Base-by-base conservation (phyloP, 1,140 invertebrate genomes). In the Macrostomum lignano region DNA sequence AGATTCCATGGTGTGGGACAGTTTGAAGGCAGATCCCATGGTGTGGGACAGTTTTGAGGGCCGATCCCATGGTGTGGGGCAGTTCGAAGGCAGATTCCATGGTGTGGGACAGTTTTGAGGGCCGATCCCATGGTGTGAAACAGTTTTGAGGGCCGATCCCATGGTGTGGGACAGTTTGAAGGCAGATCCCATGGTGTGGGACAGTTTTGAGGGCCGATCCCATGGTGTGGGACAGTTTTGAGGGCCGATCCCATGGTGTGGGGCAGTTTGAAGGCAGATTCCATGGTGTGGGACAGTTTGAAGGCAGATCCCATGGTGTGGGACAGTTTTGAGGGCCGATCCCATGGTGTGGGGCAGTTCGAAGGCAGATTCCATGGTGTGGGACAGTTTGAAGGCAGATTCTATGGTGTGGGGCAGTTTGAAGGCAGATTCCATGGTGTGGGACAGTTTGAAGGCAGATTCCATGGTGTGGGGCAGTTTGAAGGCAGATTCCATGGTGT, bases 111-210 rank as follows among this genome's bases (percentile, higher is more conserved):
- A 50, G 40, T 72, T 74, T 76, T 69, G 93, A 84, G 52, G 81
- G 76, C 63, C 74, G 72, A 11, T 84, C 72, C 60, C 79, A 70
- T n/a, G n/a, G n/a, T n/a, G n/a, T n/a, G n/a, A n/a, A n/a, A n/a
- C n/a, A n/a, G n/a, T n/a, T n/a, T n/a, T n/a, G n/a, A n/a, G n/a
- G n/a, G n/a, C 9, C 7, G 19, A 28, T 28, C 19, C 21, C 32
- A 36, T 21, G 31, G 7, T 13, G 17, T 36, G 17, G 7, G 36
- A 15, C 35, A 50, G 40, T 72, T 74, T 76, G 69, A 93, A 84
- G 52, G 81, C 77, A 9, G 19, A 28, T 28, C 19, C 21, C 32
- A 36, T 21, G 31, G 7, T 13, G 17, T 36, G 17, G 7, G 36
- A 15, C 35, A 50, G 40, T 72, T 74, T 76, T 69, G 93, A 84